Evolutionary conservation across 35 echinoderm and acorn worm species (phyloP), one percentile per base, ranked within the genome.

Genomic region (Patiria miniata): DNA sequence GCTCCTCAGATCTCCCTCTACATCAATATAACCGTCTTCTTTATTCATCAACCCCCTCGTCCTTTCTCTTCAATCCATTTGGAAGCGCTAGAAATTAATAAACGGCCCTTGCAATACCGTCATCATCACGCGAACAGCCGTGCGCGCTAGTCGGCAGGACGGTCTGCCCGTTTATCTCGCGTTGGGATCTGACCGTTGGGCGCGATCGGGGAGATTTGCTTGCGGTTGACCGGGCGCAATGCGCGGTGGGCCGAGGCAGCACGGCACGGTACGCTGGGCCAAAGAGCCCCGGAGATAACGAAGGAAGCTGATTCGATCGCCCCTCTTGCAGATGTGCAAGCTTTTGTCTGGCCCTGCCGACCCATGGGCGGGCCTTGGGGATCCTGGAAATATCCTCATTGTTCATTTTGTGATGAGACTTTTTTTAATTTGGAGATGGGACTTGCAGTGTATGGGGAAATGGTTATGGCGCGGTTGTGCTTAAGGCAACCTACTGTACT

Each of bases 161-260:
- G 65, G 65, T 73, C 29, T 73, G n/a, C n/a, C 65, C 65, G 65
- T 73, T 73, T 73, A 73, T 73, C 23, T 18, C 65, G n/a, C 34
- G 26, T 18, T 12, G 12, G 4, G 42, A 47, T 47, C 42, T 47
- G 4, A 47, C 4, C 42, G 42, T 47, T 47, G 12, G 42, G 42
- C 4, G 42, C 34, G 65, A 73, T 73, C 26, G 0, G 21, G 57
- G 65, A 26, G 29, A 73, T 36, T 73, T 12, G 65, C 65, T 23
- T 34, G 19, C 65, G 26, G 65, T 73, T 73, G 65, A 73, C 65
- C 65, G 65, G 65, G 65, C 65, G 26, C 65, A 14, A 26, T 32
- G 65, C 65, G 23, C 65, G 65, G 65, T 4, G 42, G 12, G 4
- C 4, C 42, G 42, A 12, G 4, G 4, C 42, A 47, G 42, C 12